Base-by-base conservation (phyloP, 30 jellyfish, hydroid and myxozoan species). In the Phacellophora camtschatica region DNA sequence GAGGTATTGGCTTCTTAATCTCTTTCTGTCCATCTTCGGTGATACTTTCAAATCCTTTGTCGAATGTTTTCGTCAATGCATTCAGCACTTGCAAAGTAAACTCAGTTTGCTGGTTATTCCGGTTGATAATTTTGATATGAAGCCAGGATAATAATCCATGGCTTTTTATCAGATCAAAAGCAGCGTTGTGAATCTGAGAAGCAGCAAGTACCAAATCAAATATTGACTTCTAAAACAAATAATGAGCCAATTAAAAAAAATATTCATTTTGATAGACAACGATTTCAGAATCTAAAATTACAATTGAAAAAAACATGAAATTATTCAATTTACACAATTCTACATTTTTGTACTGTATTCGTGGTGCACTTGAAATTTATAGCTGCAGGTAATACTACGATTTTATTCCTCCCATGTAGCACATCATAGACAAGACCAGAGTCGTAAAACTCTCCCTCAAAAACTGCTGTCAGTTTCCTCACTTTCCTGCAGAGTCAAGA, bases 91-190 rank as follows among this genome's bases (percentile, higher is more conserved):
- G 57, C 13, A 51, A 8, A 3, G 56, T 81, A 57, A 82, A 53
- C 6, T 54, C 34, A 54, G 32, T 27, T 0, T 42, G 61, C 6
- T 61, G 36, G 15, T 20, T 31, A 51, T 16, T 53, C 10, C 35
- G 39, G 63, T 68, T 30, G 3, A 28, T 46, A 1, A 61, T 55
- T 16, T 35, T 68, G 63, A 49, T 22, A 5, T 57, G 83, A 4
- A 91, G 9, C 99, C 99, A 93, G 4, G 94, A 69, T 22, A 87
- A 13, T 10, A 93, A 46, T 3, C 97, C 96, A 55, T 84, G 72
- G n/a, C 80, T 65, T 75, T 93, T 93, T 67, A 93, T 87, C 46
- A 93, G 69, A 62, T 93, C 99, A 58, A 79, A 93, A 4, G 96
- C 90, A 10, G 99, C 99, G 3, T 45, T 81, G 77, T 81, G 90